Evolutionary conservation across 92 coral and sea anemone species (phyloP).

Genomic region (Phymanthus crucifer): DNA sequence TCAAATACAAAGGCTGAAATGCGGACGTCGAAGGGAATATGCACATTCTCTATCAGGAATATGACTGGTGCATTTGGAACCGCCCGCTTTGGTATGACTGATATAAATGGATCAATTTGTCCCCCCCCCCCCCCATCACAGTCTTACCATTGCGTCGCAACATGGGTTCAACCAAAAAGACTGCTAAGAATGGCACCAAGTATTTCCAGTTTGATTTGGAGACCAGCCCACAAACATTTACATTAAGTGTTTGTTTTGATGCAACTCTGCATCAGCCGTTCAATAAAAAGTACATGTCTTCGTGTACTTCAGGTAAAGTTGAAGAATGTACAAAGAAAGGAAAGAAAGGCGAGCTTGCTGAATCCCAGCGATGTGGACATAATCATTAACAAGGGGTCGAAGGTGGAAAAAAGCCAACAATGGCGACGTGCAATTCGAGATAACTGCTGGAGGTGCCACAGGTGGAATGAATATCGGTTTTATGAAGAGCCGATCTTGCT

Average conservation of each 20-base stretch:
- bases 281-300: not conserved
- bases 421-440: slow-evolving; percentile 3
- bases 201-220: slow-evolving; percentile 9
- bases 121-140: too few relatives aligned
- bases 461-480: too few relatives aligned
- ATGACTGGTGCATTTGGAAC: too few relatives aligned
- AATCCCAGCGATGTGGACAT: not conserved
- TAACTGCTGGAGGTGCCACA: too few relatives aligned
- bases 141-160: too few relatives aligned
- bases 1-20: too few relatives aligned
- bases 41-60: too few relatives aligned
- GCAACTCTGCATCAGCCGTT: not conserved
- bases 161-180: slow-evolving; percentile 1
- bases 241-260: slow-evolving; percentile 16
- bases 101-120: too few relatives aligned
- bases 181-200: slow-evolving; percentile 10
- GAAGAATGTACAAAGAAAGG: not conserved
- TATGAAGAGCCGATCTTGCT: too few relatives aligned
- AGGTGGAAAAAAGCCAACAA: slow-evolving; percentile 23
- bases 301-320: slow-evolving; percentile 1
- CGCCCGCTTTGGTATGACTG: too few relatives aligned
- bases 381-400: slow-evolving; percentile 11
- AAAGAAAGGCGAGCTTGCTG: not conserved
- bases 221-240: slow-evolving; percentile 2
- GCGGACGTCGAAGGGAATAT: too few relatives aligned